Base-by-base conservation (phyloP, 2,113 vertebrate genomes). In the Xiphorhynchus elegans region DNA sequence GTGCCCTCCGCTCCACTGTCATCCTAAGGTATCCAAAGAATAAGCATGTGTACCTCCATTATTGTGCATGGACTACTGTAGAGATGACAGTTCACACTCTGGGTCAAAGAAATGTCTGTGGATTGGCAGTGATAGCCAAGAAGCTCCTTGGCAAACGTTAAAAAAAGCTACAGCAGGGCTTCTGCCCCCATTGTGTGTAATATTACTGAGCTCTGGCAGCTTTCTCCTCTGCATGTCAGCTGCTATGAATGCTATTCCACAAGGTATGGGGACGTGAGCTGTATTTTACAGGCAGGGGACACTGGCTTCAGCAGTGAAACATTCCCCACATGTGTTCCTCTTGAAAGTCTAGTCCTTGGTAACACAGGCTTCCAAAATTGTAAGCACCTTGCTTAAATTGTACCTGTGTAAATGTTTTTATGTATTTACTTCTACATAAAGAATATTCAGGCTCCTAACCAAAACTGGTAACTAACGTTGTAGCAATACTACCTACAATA, bases 241-340 rank as follows among this genome's bases (percentile, higher is more conserved):
- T 76, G 23, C 52, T 55, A 2, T 39, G 35, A 60, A 42, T 9
- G 15, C 11, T 82, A 35, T 56, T 67, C 40, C 33, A 56, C 42
- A 62, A 50, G 0, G 0, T 35, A 33, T 3, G 42, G 31, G 56
- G 64, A 49, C 8, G 6, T 19, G 33, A 40, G 11, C 29, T 88
- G 29, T 42, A 15, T 60, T 60, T 77, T 55, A 62, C 26, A 47
- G 52, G 49, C 24, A 44, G 12, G 13, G 49, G 20, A 44, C 21
- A 8, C 6, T 50, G 26, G 47, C 17, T 66, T 35, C 37, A 28
- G 29, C 33, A 64, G 5, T 53, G 81, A 70, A 90, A 40, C 23
- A 33, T 47, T 47, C 33, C 46, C 21, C 21, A 24, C 1, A 0
- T 28, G 24, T 18, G 37, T 69, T 50, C 5, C 42, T 72, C 56